Percentiles rank a stretch among this genome's conserved stretches.
phyloP scores from a whole-genome alignment of 2,113 vertebrate genomes.

The Phocoena phocoena region DNA sequence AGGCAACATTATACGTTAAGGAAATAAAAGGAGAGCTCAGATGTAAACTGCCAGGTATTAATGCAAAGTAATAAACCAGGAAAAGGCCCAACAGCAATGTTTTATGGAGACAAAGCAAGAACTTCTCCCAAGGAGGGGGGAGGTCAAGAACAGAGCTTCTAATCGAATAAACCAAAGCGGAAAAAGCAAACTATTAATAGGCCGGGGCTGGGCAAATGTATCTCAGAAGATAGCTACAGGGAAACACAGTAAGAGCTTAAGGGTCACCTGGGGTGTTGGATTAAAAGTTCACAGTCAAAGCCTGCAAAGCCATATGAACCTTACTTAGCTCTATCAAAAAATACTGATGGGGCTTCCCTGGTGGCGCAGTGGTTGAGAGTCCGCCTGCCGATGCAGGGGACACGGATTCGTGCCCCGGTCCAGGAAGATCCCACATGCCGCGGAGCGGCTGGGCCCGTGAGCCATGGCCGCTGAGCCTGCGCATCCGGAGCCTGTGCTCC shows the following conservation, averaged over 20 bases:
- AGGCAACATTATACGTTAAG: background rate
- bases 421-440: no score
- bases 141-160: background rate
- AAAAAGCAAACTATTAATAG: constrained; percentile 3
- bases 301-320: background rate
- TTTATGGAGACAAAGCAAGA: constrained; percentile 4
- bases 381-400: no score
- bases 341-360: background rate
- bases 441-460: no score
- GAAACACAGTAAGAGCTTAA: background rate
- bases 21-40: constrained; percentile 19
- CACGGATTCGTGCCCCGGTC: no score
- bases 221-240: constrained; percentile 22
- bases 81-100: background rate
- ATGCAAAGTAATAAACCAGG: constrained; percentile 10
- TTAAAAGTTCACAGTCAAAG: background rate
- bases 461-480: no score
- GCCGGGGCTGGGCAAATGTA: background rate
- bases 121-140: background rate
- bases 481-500: no score
- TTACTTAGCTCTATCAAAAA: background rate
- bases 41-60: background rate
- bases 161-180: constrained; percentile 35
- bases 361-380: no score
- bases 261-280: background rate